Evolutionary conservation across 2,797 vertebrate genomes (phyloP).

Genomic region (Phrynocephalus vlangalii): DNA sequence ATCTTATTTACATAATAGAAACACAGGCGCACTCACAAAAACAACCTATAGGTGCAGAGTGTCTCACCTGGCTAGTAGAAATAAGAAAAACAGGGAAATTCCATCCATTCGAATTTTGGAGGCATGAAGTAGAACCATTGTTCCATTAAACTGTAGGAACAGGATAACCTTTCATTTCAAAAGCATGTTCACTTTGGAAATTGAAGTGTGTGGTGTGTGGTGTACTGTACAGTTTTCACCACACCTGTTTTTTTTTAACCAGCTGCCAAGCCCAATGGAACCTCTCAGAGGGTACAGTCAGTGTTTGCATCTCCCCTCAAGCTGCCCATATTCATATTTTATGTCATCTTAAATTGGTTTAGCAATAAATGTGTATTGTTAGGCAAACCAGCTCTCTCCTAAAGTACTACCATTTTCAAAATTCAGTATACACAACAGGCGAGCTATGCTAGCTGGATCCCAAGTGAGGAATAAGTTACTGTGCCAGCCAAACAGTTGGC

Average conservation of each 20-base stretch:
- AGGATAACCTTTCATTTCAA: too few species aligned
- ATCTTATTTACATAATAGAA: neutral
- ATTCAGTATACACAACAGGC: neutral
- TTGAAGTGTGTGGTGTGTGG: too few species aligned
- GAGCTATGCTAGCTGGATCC: neutral
- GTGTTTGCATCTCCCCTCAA: neutral
- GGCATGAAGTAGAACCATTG: too few species aligned
- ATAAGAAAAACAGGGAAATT: too few species aligned
- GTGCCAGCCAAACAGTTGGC: neutral
- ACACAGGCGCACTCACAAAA: too few species aligned
- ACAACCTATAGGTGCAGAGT: too few species aligned
- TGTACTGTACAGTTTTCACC: too few species aligned
- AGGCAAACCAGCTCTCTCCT: neutral
- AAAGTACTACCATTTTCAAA: neutral
- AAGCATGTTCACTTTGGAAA: neutral
- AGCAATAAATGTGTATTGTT: neutral
- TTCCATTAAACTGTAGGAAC: too few species aligned
- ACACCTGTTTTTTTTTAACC: too few species aligned
- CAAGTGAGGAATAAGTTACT: neutral
- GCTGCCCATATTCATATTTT: neutral
- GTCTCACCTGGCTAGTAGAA: too few species aligned
- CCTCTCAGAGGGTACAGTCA: neutral
- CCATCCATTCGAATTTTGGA: too few species aligned
- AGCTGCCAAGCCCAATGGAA: neutral
- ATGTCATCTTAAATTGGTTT: neutral